Conservation (phyloP, 2,113 vertebrate genomes). For the Marmota monax region DNA sequence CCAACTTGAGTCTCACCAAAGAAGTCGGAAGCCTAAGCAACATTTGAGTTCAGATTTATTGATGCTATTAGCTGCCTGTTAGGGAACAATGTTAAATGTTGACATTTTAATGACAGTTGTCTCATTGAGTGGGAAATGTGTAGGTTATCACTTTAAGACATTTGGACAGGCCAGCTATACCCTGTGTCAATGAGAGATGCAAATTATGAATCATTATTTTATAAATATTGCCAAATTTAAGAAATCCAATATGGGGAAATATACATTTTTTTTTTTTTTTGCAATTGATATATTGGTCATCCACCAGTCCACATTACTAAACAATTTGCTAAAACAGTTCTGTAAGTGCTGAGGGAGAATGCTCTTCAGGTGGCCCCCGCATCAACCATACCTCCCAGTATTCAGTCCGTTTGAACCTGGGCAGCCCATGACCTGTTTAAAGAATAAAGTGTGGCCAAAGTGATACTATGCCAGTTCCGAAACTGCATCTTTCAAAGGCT, state of each 20-base stretch:
- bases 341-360: not conserved
- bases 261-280: not conserved
- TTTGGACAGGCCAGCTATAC: conserved; percentile 2
- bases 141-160: conserved; percentile 10
- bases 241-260: not conserved
- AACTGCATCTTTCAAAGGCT: not conserved
- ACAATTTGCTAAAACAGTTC: not conserved
- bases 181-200: not conserved
- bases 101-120: not conserved
- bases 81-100: not conserved
- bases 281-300: not conserved
- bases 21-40: not conserved
- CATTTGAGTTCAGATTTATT: not conserved
- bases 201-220: not conserved
- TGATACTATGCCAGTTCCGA: not conserved
- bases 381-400: not conserved
- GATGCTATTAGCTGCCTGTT: not conserved
- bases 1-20: not conserved
- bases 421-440: not conserved
- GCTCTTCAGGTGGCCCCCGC: not conserved
- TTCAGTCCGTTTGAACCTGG: not conserved
- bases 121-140: not conserved
- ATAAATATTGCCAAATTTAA: not conserved
- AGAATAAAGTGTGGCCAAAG: not conserved
- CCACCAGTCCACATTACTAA: not conserved